Base-by-base conservation (phyloP, 2,888 invertebrate genomes). In the Scaptodrosophila latifasciaeformis region DNA sequence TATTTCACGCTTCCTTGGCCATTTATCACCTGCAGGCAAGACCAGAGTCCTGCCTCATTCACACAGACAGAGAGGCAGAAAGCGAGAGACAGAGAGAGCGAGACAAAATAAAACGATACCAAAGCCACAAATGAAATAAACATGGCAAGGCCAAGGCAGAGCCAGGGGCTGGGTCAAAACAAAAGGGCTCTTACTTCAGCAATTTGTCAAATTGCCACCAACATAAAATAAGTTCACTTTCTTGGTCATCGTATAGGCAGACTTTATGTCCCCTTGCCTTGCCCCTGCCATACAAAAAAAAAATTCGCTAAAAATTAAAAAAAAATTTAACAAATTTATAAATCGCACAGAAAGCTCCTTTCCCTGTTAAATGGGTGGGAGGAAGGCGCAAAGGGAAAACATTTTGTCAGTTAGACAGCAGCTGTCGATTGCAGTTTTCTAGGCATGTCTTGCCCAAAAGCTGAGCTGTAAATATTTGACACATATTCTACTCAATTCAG, bases 131-230 rank as follows among this genome's bases (percentile, higher is more conserved):
- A 65, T 59, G 62, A 65, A 62, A 10, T 42, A 17, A 47, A 29
- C 37, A 12, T 44, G 27, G 17, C 29, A 34, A 45, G n/a, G n/a
- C 24, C 30, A 48, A 43, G 21, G 27, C 27, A 19, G 45, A 13
- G 13, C 31, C 29, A 10, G 13, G n/a, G 29, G 43, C 29, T 47
- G 53, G 49, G 34, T n/a, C 54, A 53, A 62, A 74, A 77, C 68
- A 71, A 78, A 68, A 58, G 78, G 54, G 59, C 65, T 59, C 62
- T 59, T 52, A 60, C 59, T 67, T 65, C 54, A 54, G 64, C 70
- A 76, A 79, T 76, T 76, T 76, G 80, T 76, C 77, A 76, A 75
- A 79, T 72, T 67, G 75, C 67, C 75, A 65, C 75, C 79, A 62
- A n/a, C n/a, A n/a, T n/a, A n/a, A n/a, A n/a, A n/a, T n/a, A n/a